phyloP scores from a whole-genome alignment of 1,140 invertebrate species.

The Whitmania pigra region DNA sequence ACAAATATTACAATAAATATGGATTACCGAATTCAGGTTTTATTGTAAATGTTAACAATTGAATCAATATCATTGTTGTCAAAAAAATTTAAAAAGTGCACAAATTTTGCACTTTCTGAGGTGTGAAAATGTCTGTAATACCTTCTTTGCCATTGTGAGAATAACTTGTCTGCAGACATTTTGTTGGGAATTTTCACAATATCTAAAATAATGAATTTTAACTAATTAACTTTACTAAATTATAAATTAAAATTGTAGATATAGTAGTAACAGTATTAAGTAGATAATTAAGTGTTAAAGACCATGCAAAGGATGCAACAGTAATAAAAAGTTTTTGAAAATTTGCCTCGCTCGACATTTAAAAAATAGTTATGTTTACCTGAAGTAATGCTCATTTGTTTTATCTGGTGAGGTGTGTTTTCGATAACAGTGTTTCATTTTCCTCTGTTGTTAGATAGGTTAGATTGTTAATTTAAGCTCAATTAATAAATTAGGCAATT shows the following conservation, averaged over 20 bases:
- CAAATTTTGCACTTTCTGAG: background rate
- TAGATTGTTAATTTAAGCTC: too few relatives aligned
- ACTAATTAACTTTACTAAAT: background rate
- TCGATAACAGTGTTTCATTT: slow-evolving; percentile 35
- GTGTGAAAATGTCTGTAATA: background rate
- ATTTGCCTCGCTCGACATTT: too few relatives aligned
- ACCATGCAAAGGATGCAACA: too few relatives aligned
- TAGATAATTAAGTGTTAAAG: too few relatives aligned
- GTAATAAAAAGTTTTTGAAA: too few relatives aligned
- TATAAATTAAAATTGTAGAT: background rate
- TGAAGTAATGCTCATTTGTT: slow-evolving; percentile 31
- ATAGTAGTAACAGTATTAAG: too few relatives aligned
- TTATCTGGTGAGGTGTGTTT: slow-evolving; percentile 31
- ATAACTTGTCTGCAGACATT: slow-evolving; percentile 2
- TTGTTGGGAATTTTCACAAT: slow-evolving; percentile 22
- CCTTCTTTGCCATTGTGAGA: slow-evolving; percentile 3
- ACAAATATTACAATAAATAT: background rate
- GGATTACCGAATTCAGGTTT: background rate
- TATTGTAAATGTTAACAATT: background rate
- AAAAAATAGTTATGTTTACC: slow-evolving; percentile 25
- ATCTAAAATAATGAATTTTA: slow-evolving; percentile 28
- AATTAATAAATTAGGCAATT: too few relatives aligned
- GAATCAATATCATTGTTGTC: background rate
- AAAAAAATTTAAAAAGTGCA: background rate
- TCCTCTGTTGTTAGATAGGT: slow-evolving; percentile 28